These are phyloP conservation scores for Thamnaconus septentrionalis DNA, from an alignment of 2,113 vertebrate genomes.

Conservation along the genomic window DNA sequence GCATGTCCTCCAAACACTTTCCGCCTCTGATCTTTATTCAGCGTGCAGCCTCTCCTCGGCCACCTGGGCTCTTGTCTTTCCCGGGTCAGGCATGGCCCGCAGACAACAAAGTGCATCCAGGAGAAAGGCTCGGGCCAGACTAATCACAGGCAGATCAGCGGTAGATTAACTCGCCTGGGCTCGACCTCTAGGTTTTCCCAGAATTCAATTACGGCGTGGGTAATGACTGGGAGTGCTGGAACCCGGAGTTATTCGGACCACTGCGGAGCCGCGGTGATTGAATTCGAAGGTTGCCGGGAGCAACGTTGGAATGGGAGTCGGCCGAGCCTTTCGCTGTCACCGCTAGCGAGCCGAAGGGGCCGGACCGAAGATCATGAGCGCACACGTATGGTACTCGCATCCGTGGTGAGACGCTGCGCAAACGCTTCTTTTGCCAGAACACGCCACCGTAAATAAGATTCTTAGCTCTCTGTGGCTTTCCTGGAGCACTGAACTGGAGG, in stretches of 20 bases:
- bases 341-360: slow-evolving; percentile 17
- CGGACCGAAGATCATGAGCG: slow-evolving; percentile 33
- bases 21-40: slow-evolving; percentile 51
- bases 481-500: slow-evolving; percentile 46
- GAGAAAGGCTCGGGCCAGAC: slow-evolving; percentile 54
- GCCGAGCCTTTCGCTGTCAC: slow-evolving; percentile 36
- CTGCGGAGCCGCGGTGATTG: slow-evolving; percentile 65
- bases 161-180: slow-evolving; percentile 65
- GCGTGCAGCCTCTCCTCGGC: slow-evolving; percentile 36
- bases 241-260: slow-evolving; percentile 71
- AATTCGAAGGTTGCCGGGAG: slow-evolving; percentile 66
- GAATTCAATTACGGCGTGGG: slow-evolving; percentile 71
- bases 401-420: background rate
- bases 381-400: no score
- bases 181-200: slow-evolving; percentile 67
- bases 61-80: slow-evolving; percentile 49
- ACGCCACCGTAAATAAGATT: slow-evolving; percentile 58
- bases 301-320: slow-evolving; percentile 53
- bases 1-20: slow-evolving; percentile 54
- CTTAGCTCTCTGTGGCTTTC: slow-evolving; percentile 36
- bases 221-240: slow-evolving; percentile 73
- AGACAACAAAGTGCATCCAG: slow-evolving; percentile 51
- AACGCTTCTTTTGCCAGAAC: slow-evolving; percentile 49
- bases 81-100: slow-evolving; percentile 54
- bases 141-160: slow-evolving; percentile 74